Conservation (phyloP, 2,113 vertebrate genomes). For the Oostethus manadensis region DNA sequence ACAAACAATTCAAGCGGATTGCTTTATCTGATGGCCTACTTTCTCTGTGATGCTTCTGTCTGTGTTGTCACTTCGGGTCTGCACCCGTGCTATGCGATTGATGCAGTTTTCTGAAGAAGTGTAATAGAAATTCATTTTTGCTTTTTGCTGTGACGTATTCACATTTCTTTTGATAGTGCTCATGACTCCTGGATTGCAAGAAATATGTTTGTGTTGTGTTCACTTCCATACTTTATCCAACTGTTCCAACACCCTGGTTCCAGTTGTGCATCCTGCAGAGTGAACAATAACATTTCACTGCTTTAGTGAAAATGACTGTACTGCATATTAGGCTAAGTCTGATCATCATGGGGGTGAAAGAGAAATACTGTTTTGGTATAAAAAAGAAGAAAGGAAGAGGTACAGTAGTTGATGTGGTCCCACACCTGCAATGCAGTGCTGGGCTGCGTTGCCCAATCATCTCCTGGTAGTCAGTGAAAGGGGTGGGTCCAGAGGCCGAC, state of each 20-base stretch:
- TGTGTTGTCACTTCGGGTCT: too few relatives aligned
- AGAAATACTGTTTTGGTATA: constrained; percentile 52
- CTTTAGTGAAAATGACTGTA: constrained; percentile 1
- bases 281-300: constrained; percentile 5
- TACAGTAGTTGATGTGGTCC: constrained; percentile 31
- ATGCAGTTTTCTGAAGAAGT: too few relatives aligned
- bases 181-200: neutral
- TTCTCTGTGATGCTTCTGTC: too few relatives aligned
- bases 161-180: too few relatives aligned
- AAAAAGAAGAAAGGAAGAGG: constrained; percentile 28
- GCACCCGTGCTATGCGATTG: too few relatives aligned
- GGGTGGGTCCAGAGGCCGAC: constrained; percentile 60
- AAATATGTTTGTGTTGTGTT: neutral
- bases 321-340: neutral
- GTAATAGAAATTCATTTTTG: too few relatives aligned
- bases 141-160: too few relatives aligned
- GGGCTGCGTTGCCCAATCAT: constrained; percentile 73
- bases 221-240: neutral
- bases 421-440: constrained; percentile 91
- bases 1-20: too few relatives aligned
- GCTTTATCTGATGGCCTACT: too few relatives aligned
- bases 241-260: neutral
- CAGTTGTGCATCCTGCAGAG: constrained; percentile 1
- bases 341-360: neutral
- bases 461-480: constrained; percentile 44